Evolutionary conservation across 2,797 vertebrate species (phyloP).

Genomic region (Peromyscus attwateri): DNA sequence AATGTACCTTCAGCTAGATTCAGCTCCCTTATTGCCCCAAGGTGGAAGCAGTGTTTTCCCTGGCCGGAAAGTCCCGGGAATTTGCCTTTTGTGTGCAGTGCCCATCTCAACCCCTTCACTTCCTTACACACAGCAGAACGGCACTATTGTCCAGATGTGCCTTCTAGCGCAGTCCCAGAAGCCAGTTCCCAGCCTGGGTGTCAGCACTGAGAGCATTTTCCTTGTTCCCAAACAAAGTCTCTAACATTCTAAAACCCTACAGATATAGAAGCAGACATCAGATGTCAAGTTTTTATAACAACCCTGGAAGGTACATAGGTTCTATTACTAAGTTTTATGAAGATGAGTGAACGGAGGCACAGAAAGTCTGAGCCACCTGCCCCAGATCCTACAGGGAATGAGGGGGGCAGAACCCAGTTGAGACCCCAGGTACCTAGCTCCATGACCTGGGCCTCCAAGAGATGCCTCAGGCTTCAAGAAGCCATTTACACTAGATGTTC

Average conservation of each 20-base stretch:
- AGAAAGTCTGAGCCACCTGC: background rate
- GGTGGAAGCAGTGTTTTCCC: background rate
- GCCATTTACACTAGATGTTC: background rate
- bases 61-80: background rate
- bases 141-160: background rate
- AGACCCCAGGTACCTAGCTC: background rate
- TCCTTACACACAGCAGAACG: background rate
- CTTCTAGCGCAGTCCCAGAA: constrained; percentile 23
- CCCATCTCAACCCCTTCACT: too few species aligned
- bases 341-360: background rate
- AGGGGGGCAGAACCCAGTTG: background rate
- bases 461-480: background rate
- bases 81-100: background rate
- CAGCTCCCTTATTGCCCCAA: background rate
- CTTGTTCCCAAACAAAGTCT: background rate
- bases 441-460: fast-evolving
- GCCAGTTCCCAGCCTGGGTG: background rate
- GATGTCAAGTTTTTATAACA: background rate
- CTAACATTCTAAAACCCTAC: background rate
- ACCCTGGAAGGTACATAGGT: background rate
- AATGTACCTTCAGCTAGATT: background rate
- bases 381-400: background rate
- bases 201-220: background rate
- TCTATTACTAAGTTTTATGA: constrained; percentile 23
- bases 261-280: background rate